Percentiles rank a stretch among this genome's conserved stretches.
Evolutionary conservation across 1,140 invertebrate genomes (phyloP).

Genomic region (Asobara japonica): DNA sequence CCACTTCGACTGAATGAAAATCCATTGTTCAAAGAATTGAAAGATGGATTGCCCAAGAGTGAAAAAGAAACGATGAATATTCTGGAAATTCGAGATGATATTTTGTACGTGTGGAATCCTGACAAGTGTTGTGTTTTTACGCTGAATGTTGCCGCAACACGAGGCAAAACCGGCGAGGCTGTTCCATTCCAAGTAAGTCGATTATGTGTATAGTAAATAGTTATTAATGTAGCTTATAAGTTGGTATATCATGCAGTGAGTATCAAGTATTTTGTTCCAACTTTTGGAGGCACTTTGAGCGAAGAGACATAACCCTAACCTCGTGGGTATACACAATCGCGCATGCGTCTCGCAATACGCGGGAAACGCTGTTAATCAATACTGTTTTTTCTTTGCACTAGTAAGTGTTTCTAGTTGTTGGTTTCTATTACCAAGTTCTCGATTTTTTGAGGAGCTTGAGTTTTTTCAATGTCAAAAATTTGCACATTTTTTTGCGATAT

Average conservation of each 20-base stretch:
- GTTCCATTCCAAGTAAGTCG: conserved; percentile 70
- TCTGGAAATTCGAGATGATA: conserved; percentile 71
- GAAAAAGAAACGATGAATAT: conserved; percentile 72
- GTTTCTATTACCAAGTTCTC: too few relatives aligned
- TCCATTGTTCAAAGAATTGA: conserved; percentile 70
- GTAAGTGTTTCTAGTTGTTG: too few relatives aligned
- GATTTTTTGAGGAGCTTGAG: too few relatives aligned
- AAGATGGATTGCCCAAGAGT: conserved; percentile 65
- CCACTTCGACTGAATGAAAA: conserved; percentile 68
- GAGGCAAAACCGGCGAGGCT: conserved; percentile 63
- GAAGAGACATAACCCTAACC: not conserved
- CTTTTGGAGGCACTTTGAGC: not conserved
- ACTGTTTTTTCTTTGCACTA: conserved; percentile 49
- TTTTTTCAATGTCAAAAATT: too few relatives aligned
- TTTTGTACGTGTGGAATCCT: conserved; percentile 73
- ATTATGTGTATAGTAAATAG: not conserved
- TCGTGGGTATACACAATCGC: not conserved
- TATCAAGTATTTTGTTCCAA: not conserved
- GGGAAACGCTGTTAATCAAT: conserved; percentile 12
- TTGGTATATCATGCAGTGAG: too few relatives aligned
- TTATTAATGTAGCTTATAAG: too few relatives aligned
- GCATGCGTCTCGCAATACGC: not conserved
- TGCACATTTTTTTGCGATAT: too few relatives aligned
- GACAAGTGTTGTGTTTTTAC: conserved; percentile 72
- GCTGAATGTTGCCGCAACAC: conserved; percentile 70